Evolutionary conservation across 2,113 vertebrate species (phyloP), one percentile per base, ranked within the genome.

Genomic region (Aegotheles bennettii): DNA sequence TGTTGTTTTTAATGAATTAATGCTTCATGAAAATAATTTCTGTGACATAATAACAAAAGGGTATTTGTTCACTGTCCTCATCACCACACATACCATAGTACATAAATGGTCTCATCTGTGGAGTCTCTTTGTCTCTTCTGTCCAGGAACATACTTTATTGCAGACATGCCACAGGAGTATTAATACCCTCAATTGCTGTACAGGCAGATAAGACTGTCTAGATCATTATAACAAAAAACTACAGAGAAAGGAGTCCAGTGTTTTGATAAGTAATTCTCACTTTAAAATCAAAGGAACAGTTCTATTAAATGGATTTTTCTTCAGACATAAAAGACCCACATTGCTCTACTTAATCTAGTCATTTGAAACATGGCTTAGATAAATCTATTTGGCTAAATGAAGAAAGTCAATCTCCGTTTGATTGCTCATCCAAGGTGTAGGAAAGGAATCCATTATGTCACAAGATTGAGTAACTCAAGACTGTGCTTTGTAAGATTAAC

Each of bases 371-470:
- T 91, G 43, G 89, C 42, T 93, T 85, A 97, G 96, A 87, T 96
- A 97, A 97, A 96, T 95, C 87, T 94, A 79, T 97, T 87, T 96
- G 81, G 96, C 84, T 96, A 96, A 96, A 96, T 96, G 95, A 93
- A 91, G 80, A 94, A 87, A 96, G 54, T 79, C 88, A 86, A 23
- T 90, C 77, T 91, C 75, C 0, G 10, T 96, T 93, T 96, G 95
- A 97, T 95, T 93, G 90, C 95, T 97, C 93, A 91, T 94, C 94
- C 92, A 88, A 96, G 90, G 92, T 94, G 89, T 80, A 71, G 76
- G 88, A 84, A 93, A 93, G 74, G 75, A 97, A 96, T 96, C 94
- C 78, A 95, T 95, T 96, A 96, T 95, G 86, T 95, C 93, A 87
- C 81, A 94, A 93, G 93, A 96, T 1, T 91, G 91, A 97, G 69